Conservation (phyloP, 92 coral and sea anemone genomes). For the Porites rus region DNA sequence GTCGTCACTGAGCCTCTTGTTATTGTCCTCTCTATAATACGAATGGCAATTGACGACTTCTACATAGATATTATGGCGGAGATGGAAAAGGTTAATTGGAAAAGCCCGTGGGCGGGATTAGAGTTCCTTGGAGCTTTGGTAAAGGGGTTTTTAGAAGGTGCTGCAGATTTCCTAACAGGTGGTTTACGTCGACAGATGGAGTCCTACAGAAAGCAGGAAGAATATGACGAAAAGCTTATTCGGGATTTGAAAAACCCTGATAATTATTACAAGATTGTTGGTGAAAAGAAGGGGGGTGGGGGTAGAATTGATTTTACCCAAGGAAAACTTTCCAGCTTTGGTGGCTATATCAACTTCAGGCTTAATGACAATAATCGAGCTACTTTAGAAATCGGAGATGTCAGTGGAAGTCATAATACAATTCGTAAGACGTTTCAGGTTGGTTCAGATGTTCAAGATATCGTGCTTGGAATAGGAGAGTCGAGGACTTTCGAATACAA, state of each 20-base stretch:
- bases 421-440: conserved; percentile 31
- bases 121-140: conserved; percentile 58
- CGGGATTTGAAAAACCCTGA: conserved; percentile 36
- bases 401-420: conserved; percentile 15
- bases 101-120: conserved; percentile 70
- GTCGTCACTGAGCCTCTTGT: conserved; percentile 52
- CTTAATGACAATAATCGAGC: conserved; percentile 28
- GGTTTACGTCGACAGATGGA: conserved; percentile 66
- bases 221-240: conserved; percentile 42
- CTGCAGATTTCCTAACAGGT: conserved; percentile 56
- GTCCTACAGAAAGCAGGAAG: conserved; percentile 24
- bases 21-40: conserved; percentile 51
- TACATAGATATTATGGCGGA: conserved; percentile 64
- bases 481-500: conserved; percentile 41
- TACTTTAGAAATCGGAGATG: conserved; percentile 42
- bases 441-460: conserved; percentile 3
- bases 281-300: conserved; percentile 38
- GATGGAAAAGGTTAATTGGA: conserved; percentile 70
- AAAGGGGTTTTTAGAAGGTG: conserved; percentile 58
- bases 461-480: conserved; percentile 54
- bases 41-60: conserved; percentile 67
- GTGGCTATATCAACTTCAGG: conserved; percentile 48
- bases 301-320: conserved; percentile 59
- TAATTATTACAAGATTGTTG: conserved; percentile 42
- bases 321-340: conserved; percentile 50